A percentile compares a stretch with the other conserved stretches of the same genome.
Evolutionary conservation across 1,140 invertebrate species (phyloP).

Genomic region (Drosophila bocqueti): DNA sequence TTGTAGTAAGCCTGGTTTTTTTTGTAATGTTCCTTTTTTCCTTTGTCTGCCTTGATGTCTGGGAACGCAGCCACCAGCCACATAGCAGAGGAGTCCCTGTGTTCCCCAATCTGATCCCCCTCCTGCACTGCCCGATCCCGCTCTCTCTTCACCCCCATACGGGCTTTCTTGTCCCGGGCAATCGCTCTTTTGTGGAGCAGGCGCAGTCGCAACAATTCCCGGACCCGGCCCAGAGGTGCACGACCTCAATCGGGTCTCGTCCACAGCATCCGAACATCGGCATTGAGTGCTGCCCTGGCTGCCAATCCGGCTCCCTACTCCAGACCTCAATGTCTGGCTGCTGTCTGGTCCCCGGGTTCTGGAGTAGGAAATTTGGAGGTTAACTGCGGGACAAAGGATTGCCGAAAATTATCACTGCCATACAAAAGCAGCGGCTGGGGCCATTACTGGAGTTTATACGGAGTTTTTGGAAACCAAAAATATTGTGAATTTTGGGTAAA

Average conservation of each 20-base stretch:
- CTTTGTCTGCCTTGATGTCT: conserved; percentile 74
- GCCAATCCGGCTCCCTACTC: conserved; percentile 53
- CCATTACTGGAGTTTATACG: conserved; percentile 13
- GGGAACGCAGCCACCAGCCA: conserved; percentile 62
- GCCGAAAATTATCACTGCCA: conserved; percentile 66
- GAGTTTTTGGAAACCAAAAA: background rate
- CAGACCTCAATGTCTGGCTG: conserved; percentile 70
- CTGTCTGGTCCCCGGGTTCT: conserved; percentile 45
- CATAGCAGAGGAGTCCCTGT: conserved; percentile 54
- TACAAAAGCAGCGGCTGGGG: background rate
- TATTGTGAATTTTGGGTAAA: background rate
- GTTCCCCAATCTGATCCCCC: conserved; percentile 39
- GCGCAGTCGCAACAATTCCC: conserved; percentile 57
- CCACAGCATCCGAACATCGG: conserved; percentile 47
- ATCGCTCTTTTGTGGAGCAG: conserved; percentile 62
- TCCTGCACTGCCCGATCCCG: conserved; percentile 15
- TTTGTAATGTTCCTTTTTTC: conserved; percentile 42
- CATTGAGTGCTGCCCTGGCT: conserved; percentile 23
- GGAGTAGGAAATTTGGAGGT: conserved; percentile 46
- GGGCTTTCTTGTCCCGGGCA: conserved; percentile 36
- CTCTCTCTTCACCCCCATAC: too few species aligned
- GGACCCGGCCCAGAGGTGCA: conserved; percentile 66
- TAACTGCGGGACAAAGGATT: conserved; percentile 65
- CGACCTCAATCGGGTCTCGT: conserved; percentile 75
- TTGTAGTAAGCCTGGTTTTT: conserved; percentile 31